Base-by-base conservation (phyloP, 2,113 vertebrate species). In the Hiodon tergisus region DNA sequence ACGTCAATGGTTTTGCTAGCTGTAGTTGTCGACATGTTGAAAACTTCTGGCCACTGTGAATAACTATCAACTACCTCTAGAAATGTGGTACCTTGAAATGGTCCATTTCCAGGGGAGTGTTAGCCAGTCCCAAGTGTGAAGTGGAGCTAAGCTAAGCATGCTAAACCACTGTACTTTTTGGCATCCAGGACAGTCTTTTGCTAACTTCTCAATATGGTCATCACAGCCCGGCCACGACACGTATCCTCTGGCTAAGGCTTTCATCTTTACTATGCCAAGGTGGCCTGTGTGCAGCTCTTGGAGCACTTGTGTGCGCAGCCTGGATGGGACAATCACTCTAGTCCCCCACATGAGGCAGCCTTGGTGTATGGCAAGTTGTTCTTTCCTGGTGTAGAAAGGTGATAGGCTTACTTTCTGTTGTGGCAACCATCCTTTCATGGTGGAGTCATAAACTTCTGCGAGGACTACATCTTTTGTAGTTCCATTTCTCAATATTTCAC, bases 401-500 rank as follows among this genome's bases (percentile, higher is more conserved):
- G 74, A 57, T 66, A 75, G 46, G n/a, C 71, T 59, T 5, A 14
- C 13, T 4, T 14, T 46, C 74, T 17, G 8, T 69, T 47, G 52
- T 5, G 13, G 55, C 57, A 13, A 47, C 13, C 2, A 69, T 61
- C 17, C 17, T 13, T 13, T 57, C 55, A 58, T 7, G 9, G 4
- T 58, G 4, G n/a, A 76, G 57, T 54, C 57, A 59, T 57, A 47
- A 62, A 57, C 51, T 67, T 70, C 48, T 2, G 53, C 70, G 4
- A 48, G 16, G 16, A 17, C 7, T 78, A 76, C 13, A 81, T 81
- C 74, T 9, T 74, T 11, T 0, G 69, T 6, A 5, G 76, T 81
- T 5, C 69, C n/a, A 61, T 9, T 69, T 6, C 14, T n/a, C 5
- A 63, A 68, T 3, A 63, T 2, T 47, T 57, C 52, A 69, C 47